Evolutionary conservation across 2,113 vertebrate genomes (phyloP).

Genomic region (Cavia aperea): DNA sequence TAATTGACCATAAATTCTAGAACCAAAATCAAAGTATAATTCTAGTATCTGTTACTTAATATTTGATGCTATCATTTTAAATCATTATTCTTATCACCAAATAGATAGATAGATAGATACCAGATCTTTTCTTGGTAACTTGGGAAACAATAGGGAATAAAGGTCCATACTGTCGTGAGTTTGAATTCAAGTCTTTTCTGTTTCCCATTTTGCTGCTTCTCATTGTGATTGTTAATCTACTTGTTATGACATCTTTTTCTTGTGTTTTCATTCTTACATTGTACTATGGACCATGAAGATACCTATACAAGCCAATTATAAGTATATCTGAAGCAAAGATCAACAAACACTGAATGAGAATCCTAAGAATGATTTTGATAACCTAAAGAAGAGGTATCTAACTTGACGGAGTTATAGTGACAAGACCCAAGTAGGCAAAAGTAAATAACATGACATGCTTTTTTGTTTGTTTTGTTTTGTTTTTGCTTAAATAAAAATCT

Average conservation of each 20-base stretch:
- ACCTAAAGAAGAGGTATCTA: background rate
- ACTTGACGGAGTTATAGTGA: background rate
- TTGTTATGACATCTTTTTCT: background rate
- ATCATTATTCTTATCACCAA: background rate
- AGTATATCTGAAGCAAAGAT: conserved; percentile 6
- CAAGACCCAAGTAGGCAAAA: background rate
- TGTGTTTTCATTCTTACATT: background rate
- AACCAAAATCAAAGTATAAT: background rate
- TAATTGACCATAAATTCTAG: background rate
- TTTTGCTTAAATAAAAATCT: background rate
- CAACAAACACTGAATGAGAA: conserved; percentile 20
- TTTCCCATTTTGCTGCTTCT: conserved; percentile 21
- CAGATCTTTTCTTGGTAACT: background rate
- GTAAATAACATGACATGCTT: background rate
- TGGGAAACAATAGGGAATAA: background rate
- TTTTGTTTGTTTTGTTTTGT: background rate
- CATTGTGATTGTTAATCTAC: background rate
- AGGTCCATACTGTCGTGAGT: background rate
- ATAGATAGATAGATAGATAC: background rate
- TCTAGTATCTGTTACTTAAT: background rate
- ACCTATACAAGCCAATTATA: background rate
- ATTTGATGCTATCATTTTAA: background rate
- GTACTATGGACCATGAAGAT: conserved; percentile 10
- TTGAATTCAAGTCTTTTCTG: conserved; percentile 15
- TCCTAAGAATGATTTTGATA: background rate